These are phyloP conservation scores for Micrasema longulum DNA, from an alignment of 1,140 invertebrate genomes.

Conservation along the genomic window DNA sequence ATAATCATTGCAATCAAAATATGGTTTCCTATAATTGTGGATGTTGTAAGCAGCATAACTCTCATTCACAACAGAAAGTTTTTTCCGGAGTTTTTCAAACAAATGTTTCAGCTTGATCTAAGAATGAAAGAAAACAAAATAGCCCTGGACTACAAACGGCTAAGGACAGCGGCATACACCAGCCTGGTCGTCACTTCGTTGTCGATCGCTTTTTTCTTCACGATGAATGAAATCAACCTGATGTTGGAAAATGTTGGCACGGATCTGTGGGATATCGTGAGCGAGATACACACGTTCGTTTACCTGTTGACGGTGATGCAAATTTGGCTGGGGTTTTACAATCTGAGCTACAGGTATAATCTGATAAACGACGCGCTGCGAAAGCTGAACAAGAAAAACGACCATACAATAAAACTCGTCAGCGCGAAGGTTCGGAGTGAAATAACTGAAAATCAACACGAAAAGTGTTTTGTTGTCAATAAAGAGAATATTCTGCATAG, in stretches of 20 bases:
- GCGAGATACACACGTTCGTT: slow-evolving; percentile 1
- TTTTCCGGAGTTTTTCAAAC: slow-evolving; percentile 4
- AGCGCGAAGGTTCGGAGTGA: not conserved
- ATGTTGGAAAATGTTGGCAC: not conserved
- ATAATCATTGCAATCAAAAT: slow-evolving; percentile 21
- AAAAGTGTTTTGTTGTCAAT: slow-evolving; percentile 20
- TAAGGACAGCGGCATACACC: not conserved
- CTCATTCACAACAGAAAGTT: not conserved
- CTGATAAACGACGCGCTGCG: slow-evolving; percentile 33
- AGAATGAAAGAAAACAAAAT: slow-evolving; percentile 3
- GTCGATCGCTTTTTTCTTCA: not conserved
- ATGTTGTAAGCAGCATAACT: slow-evolving; percentile 7
- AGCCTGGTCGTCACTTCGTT: not conserved
- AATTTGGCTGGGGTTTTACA: slow-evolving; percentile 8
- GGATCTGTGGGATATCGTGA: slow-evolving; percentile 9
- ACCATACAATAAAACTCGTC: not conserved
- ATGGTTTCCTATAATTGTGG: slow-evolving; percentile 13
- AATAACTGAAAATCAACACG: slow-evolving; percentile 16
- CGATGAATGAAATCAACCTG: not conserved
- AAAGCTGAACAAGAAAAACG: not conserved
- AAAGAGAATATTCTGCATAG: not conserved
- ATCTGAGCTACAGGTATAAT: slow-evolving; percentile 29
- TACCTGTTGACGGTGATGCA: slow-evolving; percentile 22
- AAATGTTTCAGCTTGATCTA: not conserved
- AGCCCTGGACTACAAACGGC: not conserved